A percentile compares a stretch with the other conserved stretches of the same genome.
Conservation (phyloP, 2,113 vertebrate genomes). For the Dipodomys stephensi region DNA sequence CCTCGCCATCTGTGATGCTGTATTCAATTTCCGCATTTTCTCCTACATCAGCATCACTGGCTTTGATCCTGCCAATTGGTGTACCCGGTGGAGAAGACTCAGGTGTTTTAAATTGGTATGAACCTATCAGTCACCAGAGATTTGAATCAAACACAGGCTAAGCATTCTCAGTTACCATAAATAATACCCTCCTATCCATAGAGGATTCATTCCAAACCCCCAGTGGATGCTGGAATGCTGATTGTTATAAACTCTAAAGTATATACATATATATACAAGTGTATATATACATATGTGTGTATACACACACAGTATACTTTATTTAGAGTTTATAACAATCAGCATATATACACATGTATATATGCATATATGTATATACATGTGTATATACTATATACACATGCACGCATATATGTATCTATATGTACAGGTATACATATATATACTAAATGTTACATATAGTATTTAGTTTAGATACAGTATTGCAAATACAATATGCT, state of each 20-base stretch:
- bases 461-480: neutral
- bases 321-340: neutral
- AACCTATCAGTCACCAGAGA: constrained; percentile 84
- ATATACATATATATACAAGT: too few species aligned
- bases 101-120: constrained; percentile 93
- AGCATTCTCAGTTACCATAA: neutral
- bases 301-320: neutral
- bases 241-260: neutral
- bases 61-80: constrained; percentile 91
- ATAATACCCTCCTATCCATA: neutral
- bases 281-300: too few species aligned
- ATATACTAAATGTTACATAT: neutral
- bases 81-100: constrained; percentile 90
- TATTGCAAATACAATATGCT: neutral
- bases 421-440: too few species aligned
- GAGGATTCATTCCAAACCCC: neutral
- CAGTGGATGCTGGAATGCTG: neutral
- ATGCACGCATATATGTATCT: too few species aligned
- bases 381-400: too few species aligned
- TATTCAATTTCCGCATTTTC: constrained; percentile 95
- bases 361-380: neutral
- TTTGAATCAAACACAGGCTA: neutral
- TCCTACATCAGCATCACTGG: constrained; percentile 92
- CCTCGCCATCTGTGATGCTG: constrained; percentile 92
- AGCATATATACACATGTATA: too few species aligned